These are phyloP conservation scores for Spinus olivaceus DNA, from an alignment of 2,797 vertebrate genomes.

Conservation along the genomic window DNA sequence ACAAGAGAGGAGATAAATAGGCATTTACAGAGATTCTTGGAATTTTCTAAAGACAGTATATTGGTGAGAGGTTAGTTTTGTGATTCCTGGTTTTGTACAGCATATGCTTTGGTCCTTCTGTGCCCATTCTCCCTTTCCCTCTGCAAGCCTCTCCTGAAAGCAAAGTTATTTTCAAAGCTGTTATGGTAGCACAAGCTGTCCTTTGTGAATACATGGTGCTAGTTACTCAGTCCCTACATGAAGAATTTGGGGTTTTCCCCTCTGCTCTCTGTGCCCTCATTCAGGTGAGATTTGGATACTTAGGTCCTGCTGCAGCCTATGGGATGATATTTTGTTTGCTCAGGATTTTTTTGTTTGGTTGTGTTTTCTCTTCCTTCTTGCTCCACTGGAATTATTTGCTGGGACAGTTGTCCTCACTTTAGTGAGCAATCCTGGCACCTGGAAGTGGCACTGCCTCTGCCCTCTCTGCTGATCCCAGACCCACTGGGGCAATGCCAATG, in stretches of 20 bases:
- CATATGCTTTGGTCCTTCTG: neutral
- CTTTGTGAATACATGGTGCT: neutral
- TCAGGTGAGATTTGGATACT: neutral
- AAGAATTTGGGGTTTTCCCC: neutral
- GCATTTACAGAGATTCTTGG: neutral
- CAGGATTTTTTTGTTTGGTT: neutral
- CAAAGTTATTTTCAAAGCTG: neutral
- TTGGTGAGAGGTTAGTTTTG: neutral
- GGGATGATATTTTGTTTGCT: neutral
- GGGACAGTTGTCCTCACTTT: neutral
- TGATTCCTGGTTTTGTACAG: neutral
- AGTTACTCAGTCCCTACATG: neutral
- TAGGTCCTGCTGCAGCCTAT: neutral
- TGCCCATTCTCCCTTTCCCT: neutral
- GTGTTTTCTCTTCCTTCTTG: neutral
- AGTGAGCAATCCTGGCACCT: neutral
- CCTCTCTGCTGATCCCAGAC: neutral
- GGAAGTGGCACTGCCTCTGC: neutral
- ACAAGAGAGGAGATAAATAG: slow-evolving; percentile 19
- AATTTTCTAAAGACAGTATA: neutral
- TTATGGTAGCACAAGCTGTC: neutral
- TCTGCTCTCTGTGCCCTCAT: neutral
- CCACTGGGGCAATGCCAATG: neutral
- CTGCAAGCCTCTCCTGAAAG: neutral
- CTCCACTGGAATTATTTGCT: neutral